Percentiles rank a stretch among this genome's conserved stretches.
These are phyloP conservation scores for Gastracanthus pulcherrimus DNA, from an alignment of 2,888 invertebrate genomes.

Conservation along the genomic window DNA sequence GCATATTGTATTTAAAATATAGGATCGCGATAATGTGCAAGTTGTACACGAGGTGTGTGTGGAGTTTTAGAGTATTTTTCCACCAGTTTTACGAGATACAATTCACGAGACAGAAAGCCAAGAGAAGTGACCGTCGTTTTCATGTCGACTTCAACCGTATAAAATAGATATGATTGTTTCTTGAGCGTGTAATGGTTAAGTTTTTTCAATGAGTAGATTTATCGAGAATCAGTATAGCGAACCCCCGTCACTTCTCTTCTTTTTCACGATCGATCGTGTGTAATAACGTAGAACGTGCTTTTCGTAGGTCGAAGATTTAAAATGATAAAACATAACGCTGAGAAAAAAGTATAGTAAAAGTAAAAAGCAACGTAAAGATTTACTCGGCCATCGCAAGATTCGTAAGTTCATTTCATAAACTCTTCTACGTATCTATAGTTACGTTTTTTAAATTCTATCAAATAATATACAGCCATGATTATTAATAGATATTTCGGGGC, in stretches of 20 bases:
- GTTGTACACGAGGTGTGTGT: neutral
- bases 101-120: conserved; percentile 22
- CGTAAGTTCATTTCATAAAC: neutral
- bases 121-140: conserved; percentile 14
- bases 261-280: conserved; percentile 5
- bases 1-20: neutral
- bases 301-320: neutral
- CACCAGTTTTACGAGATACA: conserved; percentile 12
- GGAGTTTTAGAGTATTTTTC: conserved; percentile 40
- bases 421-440: conserved; percentile 59
- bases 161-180: neutral
- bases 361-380: neutral
- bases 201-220: conserved; percentile 2
- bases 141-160: neutral
- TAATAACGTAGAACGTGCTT: conserved; percentile 25
- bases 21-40: neutral
- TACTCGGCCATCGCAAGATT: conserved; percentile 16
- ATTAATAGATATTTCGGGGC: conserved; percentile 35
- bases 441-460: conserved; percentile 66
- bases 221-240: neutral
- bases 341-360: neutral
- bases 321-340: neutral
- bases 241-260: conserved; percentile 12
- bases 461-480: conserved; percentile 58
- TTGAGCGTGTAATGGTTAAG: neutral